phyloP scores from a whole-genome alignment of 2,888 invertebrate species.

The Dryomyza anilis region DNA sequence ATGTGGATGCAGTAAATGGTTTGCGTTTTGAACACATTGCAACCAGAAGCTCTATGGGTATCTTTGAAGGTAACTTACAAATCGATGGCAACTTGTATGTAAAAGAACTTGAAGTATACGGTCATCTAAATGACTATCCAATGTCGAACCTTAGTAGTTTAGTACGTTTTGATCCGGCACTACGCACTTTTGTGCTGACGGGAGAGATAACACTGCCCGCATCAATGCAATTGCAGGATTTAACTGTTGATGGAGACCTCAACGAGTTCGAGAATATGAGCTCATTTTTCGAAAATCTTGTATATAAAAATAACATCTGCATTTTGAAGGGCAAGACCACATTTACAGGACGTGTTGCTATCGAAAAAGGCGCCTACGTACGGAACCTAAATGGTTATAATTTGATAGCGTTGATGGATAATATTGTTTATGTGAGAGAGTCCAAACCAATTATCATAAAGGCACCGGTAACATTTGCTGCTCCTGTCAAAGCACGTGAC shows the following conservation, averaged over 20 bases:
- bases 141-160: slow-evolving; percentile 32
- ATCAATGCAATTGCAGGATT: slow-evolving; percentile 33
- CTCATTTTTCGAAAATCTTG: slow-evolving; percentile 48
- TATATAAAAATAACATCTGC: slow-evolving; percentile 44
- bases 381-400: slow-evolving; percentile 51
- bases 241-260: slow-evolving; percentile 46
- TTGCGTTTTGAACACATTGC: slow-evolving; percentile 58
- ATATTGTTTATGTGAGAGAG: slow-evolving; percentile 58
- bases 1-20: slow-evolving; percentile 57
- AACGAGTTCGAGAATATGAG: slow-evolving; percentile 45
- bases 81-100: slow-evolving; percentile 49
- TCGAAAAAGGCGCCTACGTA: slow-evolving; percentile 54
- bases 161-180: slow-evolving; percentile 43
- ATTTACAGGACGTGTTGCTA: slow-evolving; percentile 51
- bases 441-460: slow-evolving; percentile 46
- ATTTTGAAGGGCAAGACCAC: slow-evolving; percentile 46
- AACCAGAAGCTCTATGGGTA: slow-evolving; percentile 45
- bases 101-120: slow-evolving; percentile 36
- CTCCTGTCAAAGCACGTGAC: slow-evolving; percentile 47
- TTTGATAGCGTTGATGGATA: slow-evolving; percentile 53
- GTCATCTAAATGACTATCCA: slow-evolving; percentile 40
- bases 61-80: slow-evolving; percentile 44
- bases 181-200: slow-evolving; percentile 45
- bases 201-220: slow-evolving; percentile 41
- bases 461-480: slow-evolving; percentile 55